Evolutionary conservation across 2,113 vertebrate genomes (phyloP).

Genomic region (Oostethus manadensis): DNA sequence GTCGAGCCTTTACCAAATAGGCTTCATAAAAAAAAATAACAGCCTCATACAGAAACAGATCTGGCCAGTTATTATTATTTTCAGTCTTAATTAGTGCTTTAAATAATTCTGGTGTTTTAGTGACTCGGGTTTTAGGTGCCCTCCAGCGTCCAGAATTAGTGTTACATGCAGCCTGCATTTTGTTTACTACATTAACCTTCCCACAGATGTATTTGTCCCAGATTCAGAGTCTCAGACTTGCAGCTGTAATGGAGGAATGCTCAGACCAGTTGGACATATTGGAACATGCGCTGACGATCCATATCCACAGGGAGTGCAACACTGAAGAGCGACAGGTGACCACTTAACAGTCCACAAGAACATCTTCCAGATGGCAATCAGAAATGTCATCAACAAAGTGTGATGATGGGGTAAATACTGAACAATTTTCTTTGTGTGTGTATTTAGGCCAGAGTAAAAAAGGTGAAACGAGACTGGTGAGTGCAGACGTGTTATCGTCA

Average conservation of each 20-base stretch:
- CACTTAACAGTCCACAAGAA: not conserved
- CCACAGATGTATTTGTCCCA: constrained; percentile 35
- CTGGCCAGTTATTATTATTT: not conserved
- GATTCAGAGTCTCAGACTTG: constrained; percentile 32
- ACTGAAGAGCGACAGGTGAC: constrained; percentile 22
- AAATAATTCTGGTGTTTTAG: not conserved
- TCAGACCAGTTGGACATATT: constrained; percentile 39
- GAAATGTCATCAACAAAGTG: not conserved
- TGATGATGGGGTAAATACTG: not conserved
- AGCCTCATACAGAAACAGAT: too few species aligned
- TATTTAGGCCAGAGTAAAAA: constrained; percentile 22
- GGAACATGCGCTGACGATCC: constrained; percentile 17
- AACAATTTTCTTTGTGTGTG: not conserved
- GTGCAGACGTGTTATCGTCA: constrained; percentile 7
- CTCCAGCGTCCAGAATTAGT: not conserved
- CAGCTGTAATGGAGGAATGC: constrained; percentile 46
- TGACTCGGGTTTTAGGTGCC: not conserved
- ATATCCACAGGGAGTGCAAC: constrained; percentile 4
- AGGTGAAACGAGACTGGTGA: constrained; percentile 42
- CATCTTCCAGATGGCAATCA: not conserved
- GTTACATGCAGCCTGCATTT: not conserved
- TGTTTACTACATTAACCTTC: not conserved
- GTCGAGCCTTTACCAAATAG: not conserved
- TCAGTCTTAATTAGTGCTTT: not conserved
- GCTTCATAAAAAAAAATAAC: too few species aligned